A percentile compares a stretch with the other conserved stretches of the same genome.
Conservation (phyloP, 92 coral and sea anemone genomes). For the Epizoanthus illoricatus region DNA sequence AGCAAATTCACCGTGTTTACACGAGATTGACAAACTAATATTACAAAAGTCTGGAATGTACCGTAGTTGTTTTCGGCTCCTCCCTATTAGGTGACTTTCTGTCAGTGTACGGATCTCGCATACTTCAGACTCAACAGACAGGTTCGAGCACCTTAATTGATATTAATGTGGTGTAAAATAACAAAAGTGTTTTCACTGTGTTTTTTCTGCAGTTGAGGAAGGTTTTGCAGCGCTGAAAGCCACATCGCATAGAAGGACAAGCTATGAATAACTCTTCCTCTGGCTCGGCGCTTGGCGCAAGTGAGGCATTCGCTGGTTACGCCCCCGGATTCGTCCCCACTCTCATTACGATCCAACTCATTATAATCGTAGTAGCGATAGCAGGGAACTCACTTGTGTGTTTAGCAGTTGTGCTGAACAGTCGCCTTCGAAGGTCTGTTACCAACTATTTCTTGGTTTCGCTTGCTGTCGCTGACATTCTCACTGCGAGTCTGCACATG, state of each 20-base stretch:
- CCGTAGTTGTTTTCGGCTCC: too few relatives aligned
- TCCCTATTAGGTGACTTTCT: background rate
- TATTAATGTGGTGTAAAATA: background rate
- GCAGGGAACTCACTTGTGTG: slow-evolving; percentile 31
- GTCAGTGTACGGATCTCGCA: background rate
- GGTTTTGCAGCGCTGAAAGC: background rate
- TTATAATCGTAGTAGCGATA: slow-evolving; percentile 5
- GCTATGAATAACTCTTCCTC: slow-evolving; percentile 26
- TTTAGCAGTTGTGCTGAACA: slow-evolving; percentile 36
- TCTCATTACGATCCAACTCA: background rate
- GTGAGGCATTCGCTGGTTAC: background rate
- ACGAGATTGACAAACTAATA: too few relatives aligned
- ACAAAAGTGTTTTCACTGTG: background rate
- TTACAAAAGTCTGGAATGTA: too few relatives aligned
- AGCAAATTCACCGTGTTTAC: too few relatives aligned
- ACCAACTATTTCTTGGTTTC: slow-evolving; percentile 34
- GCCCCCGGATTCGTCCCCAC: background rate
- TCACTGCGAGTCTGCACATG: slow-evolving; percentile 13
- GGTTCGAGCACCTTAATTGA: background rate
- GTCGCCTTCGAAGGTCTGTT: slow-evolving; percentile 29
- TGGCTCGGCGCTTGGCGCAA: background rate
- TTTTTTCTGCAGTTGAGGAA: slow-evolving; percentile 25
- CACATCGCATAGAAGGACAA: background rate
- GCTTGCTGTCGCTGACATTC: slow-evolving; percentile 42
- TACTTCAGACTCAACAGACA: slow-evolving; percentile 1